A percentile compares a stretch with the other conserved stretches of the same genome.
These are phyloP conservation scores for Tragelaphus strepsiceros DNA, from an alignment of 2,113 vertebrate species.

Conservation along the genomic window DNA sequence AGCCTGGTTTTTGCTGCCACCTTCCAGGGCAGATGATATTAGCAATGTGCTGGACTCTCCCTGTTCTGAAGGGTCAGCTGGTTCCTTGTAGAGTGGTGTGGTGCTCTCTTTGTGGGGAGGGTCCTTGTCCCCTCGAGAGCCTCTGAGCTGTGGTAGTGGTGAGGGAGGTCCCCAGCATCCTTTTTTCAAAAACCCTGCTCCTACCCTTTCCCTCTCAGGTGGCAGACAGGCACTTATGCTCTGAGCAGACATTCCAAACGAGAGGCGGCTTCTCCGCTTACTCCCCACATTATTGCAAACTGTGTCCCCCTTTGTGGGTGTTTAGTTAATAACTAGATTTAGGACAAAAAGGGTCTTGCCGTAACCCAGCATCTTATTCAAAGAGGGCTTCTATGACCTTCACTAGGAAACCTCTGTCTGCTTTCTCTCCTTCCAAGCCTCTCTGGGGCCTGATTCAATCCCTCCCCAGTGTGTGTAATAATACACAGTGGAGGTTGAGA, in stretches of 20 bases:
- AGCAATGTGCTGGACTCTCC: not conserved
- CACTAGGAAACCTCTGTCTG: not conserved
- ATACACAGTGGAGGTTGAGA: not conserved
- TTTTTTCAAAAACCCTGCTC: not conserved
- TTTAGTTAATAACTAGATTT: not conserved
- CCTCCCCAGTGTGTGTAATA: not conserved
- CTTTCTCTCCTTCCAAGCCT: not conserved
- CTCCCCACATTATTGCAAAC: not conserved
- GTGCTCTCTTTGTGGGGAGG: not conserved
- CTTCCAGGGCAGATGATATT: conserved; percentile 29
- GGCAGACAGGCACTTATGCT: not conserved
- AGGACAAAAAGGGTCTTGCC: not conserved
- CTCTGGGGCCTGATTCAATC: not conserved
- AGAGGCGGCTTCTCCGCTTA: not conserved
- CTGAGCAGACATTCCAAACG: not conserved
- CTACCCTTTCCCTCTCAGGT: not conserved
- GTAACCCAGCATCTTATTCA: not conserved
- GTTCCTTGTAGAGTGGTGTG: not conserved
- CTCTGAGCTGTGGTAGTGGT: not conserved
- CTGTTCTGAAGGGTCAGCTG: not conserved
- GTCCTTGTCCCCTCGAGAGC: not conserved
- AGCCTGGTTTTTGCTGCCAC: conserved; percentile 32
- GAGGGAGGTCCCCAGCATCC: not conserved
- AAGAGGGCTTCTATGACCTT: not conserved
- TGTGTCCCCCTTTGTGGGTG: not conserved